These are phyloP conservation scores for Phalera bucephala DNA, from an alignment of 2,888 invertebrate species.

Conservation along the genomic window DNA sequence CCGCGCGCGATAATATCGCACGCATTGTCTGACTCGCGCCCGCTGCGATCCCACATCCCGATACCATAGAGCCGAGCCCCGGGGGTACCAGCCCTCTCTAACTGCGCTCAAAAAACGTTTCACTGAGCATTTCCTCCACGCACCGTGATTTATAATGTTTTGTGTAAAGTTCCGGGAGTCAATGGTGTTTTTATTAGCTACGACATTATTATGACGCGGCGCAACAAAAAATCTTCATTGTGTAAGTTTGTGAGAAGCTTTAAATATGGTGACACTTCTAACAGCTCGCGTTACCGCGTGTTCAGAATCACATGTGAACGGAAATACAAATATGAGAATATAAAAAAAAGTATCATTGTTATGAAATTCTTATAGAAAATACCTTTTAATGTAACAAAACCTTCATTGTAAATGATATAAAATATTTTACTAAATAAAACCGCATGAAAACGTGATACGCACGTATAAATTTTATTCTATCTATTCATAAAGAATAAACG, in stretches of 20 bases:
- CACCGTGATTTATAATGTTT: constrained; percentile 59
- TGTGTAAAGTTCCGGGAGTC: constrained; percentile 68
- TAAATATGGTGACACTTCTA: constrained; percentile 15
- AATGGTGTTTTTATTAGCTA: constrained; percentile 60
- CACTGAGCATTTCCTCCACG: constrained; percentile 32
- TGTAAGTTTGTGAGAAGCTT: constrained; percentile 30
- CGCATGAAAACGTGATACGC: constrained; percentile 25
- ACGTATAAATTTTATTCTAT: constrained; percentile 14
- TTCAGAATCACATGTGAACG: constrained; percentile 11
- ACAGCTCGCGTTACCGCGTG: constrained; percentile 5
- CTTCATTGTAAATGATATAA: constrained; percentile 4
- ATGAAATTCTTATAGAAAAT: background rate
- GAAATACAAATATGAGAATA: constrained; percentile 5
- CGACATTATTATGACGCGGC: constrained; percentile 51
- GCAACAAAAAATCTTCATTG: constrained; percentile 41
- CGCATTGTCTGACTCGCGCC: constrained; percentile 15
- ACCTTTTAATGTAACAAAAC: background rate
- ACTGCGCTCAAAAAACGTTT: constrained; percentile 32
- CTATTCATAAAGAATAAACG: constrained; percentile 6
- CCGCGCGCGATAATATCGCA: constrained; percentile 29
- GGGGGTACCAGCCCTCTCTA: constrained; percentile 30
- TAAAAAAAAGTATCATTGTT: background rate
- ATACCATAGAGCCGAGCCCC: constrained; percentile 20
- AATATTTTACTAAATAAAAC: constrained; percentile 13
- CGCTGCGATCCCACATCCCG: constrained; percentile 14